These are phyloP conservation scores for Chalcosyrphus nemorum DNA, from an alignment of 2,888 invertebrate species.

Conservation along the genomic window DNA sequence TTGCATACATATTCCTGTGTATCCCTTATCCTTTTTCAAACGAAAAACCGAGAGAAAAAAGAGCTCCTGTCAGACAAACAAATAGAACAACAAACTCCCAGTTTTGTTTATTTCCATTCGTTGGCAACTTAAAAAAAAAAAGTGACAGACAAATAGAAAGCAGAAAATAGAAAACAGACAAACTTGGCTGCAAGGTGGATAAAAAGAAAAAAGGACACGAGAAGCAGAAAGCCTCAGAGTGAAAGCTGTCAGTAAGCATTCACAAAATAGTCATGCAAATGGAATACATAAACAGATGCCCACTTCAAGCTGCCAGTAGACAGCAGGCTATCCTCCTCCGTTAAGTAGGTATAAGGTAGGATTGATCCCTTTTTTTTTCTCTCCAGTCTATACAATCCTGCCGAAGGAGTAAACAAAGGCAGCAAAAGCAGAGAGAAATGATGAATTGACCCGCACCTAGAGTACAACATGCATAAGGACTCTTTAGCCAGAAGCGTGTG, in stretches of 20 bases:
- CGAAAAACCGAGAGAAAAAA: neutral
- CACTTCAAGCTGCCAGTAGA: constrained; percentile 26
- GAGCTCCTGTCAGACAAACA: neutral
- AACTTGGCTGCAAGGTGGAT: constrained; percentile 24
- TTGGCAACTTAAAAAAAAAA: constrained; percentile 32
- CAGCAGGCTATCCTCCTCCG: constrained; percentile 1
- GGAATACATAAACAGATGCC: constrained; percentile 58
- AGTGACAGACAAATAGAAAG: constrained; percentile 53
- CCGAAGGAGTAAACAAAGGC: neutral
- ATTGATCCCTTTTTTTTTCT: neutral
- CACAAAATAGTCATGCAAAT: constrained; percentile 61
- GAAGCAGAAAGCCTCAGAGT: constrained; percentile 28
- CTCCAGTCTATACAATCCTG: too few species aligned
- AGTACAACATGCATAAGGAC: neutral
- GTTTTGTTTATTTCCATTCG: constrained; percentile 42
- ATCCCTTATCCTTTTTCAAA: neutral
- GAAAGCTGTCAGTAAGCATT: constrained; percentile 63
- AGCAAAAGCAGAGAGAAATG: neutral
- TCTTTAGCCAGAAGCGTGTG: neutral
- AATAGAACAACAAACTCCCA: constrained; percentile 30
- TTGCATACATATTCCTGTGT: neutral
- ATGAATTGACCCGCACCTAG: constrained; percentile 21
- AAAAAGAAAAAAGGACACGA: neutral
- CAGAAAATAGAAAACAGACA: too few species aligned
- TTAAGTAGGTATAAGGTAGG: constrained; percentile 21